A percentile compares a stretch with the other conserved stretches of the same genome.
Evolutionary conservation across 2,888 invertebrate species (phyloP).

Genomic region (Cinara cedri): DNA sequence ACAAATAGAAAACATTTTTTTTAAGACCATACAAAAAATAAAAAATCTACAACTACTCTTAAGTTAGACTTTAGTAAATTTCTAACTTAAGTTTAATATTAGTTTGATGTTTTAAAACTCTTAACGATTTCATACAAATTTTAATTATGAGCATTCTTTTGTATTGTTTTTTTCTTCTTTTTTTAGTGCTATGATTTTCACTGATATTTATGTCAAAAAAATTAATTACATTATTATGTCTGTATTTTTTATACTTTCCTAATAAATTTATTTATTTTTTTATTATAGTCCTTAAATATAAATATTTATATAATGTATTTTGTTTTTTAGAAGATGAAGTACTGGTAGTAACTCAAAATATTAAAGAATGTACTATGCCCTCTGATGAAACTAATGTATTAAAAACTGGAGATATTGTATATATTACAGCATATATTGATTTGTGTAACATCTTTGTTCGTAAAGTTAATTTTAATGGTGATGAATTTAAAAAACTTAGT

Average conservation of each 20-base stretch:
- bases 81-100: too few species aligned
- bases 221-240: not conserved
- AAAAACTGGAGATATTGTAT: slow-evolving; percentile 35
- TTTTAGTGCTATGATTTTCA: too few species aligned
- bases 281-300: not conserved
- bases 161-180: too few species aligned
- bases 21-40: too few species aligned
- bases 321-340: not conserved
- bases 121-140: too few species aligned
- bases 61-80: too few species aligned
- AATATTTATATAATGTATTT: not conserved
- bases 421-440: slow-evolving; percentile 44
- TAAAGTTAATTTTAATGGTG: slow-evolving; percentile 33
- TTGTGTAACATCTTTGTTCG: slow-evolving; percentile 44
- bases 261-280: not conserved
- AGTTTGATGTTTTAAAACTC: too few species aligned
- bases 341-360: slow-evolving; percentile 3
- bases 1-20: too few species aligned
- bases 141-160: too few species aligned
- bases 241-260: not conserved
- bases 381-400: not conserved
- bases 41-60: too few species aligned
- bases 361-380: not conserved
- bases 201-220: too few species aligned
- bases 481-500: slow-evolving; percentile 24